These are phyloP conservation scores for Ifrita kowaldi DNA, from an alignment of 2,113 vertebrate genomes.

Conservation along the genomic window DNA sequence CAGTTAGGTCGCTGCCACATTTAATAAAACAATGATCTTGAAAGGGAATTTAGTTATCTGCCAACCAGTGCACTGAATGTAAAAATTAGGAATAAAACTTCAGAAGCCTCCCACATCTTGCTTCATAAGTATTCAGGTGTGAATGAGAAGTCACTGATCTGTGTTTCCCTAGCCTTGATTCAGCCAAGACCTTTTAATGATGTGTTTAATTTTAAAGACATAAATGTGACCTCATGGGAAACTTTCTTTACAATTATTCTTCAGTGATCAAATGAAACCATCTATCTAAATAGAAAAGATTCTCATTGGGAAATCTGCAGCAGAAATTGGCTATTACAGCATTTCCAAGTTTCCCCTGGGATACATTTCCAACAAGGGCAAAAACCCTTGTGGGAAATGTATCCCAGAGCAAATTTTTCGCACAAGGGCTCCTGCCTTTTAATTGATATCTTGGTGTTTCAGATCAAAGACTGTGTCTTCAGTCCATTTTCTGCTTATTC, in stretches of 20 bases:
- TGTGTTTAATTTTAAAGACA: constrained; percentile 33
- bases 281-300: background rate
- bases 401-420: background rate
- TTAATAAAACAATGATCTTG: background rate
- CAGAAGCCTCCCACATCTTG: background rate
- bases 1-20: background rate
- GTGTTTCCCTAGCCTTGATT: background rate
- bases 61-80: background rate
- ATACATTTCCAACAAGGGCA: background rate
- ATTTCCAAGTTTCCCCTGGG: background rate
- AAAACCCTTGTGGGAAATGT: background rate
- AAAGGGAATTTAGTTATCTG: background rate
- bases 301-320: background rate
- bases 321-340: background rate
- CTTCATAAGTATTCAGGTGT: constrained; percentile 9
- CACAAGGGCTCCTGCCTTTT: background rate
- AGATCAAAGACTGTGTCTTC: background rate
- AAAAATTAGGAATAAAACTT: background rate
- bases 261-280: background rate
- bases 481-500: background rate
- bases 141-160: background rate
- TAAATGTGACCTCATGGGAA: background rate
- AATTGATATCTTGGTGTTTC: background rate
- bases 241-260: background rate
- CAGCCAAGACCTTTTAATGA: constrained; percentile 13